Evolutionary conservation across 1,140 invertebrate genomes (phyloP), one percentile per base, ranked within the genome.

Genomic region (Sycobia sp.): DNA sequence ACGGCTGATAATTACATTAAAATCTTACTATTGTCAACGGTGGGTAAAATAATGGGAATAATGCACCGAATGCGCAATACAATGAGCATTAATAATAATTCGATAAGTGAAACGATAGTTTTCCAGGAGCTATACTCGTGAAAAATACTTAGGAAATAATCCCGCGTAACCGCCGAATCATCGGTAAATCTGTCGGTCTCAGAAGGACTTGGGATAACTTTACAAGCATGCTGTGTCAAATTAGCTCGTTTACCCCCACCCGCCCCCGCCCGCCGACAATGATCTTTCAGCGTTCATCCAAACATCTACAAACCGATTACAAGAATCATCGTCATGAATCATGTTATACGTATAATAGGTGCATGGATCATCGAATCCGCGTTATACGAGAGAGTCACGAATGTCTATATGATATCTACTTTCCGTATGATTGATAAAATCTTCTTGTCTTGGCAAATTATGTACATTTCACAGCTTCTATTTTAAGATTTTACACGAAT

Each of bases 391-490:
- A 47, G 25, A 13, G 18, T 47, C 8, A 39, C 7, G n/a, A n/a
- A n/a, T n/a, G n/a, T n/a, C n/a, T n/a, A n/a, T n/a, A n/a, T n/a
- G n/a, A n/a, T n/a, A n/a, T n/a, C n/a, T n/a, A n/a, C n/a, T n/a
- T n/a, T n/a, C n/a, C n/a, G n/a, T n/a, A n/a, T n/a, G n/a, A 54
- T 38, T 32, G 13, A 38, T 57, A 59, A 59, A 56, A 71, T 54
- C 36, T 64, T 51, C 65, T 58, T 58, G 32, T 69, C 69, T 66
- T 50, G 27, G 71, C 60, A 65, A 71, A 64, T 72, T n/a, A n/a
- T n/a, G n/a, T 71, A 73, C 72, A 76, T 77, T 78, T 77, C 74
- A 78, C 75, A 77, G 73, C 77, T 78, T 78, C 73, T 77, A 67
- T 53, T 34, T 61, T 43, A n/a, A n/a, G n/a, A n/a, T n/a, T n/a